Evolutionary conservation across 2,888 invertebrate species (phyloP), one percentile per base, ranked within the genome.

Genomic region (Bugulina stolonifera): DNA sequence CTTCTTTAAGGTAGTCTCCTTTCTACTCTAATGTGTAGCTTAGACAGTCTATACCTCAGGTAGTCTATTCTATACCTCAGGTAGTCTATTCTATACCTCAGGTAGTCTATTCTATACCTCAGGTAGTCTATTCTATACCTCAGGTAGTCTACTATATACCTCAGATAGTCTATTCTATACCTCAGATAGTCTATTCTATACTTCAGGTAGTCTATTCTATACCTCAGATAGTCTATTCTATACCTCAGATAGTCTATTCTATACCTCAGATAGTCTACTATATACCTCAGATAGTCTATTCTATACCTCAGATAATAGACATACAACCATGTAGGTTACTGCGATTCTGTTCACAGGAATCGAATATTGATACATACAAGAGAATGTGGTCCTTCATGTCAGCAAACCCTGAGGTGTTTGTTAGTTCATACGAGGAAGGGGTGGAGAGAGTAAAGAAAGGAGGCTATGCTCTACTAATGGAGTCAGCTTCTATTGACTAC

Each of bases 391-490:
- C 89, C 27, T 91, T 89, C 79, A 93, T 94, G 93, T 74, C 10
- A 87, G 91, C 84, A 10, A 90, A 90, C 35, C 91, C 93, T 0
- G 89, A 91, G 0, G 93, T 93, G 0, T 92, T 97, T 79, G 94
- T 95, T 0, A 88, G 90, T 71, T 91, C 91, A 0, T 96, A 94
- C 82, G 93, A 94, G 77, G 94, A 95, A 78, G 98, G 97, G 0
- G 92, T 96, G 34, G 88, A 90, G 77, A 87, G 91, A 69, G 97
- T 96, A 0, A 86, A 76, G 72, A 89, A 89, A 71, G 94, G 92
- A 0, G 92, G 96, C 85, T 99, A 97, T 84, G 98, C 98, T 0
- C 99, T 95, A 82, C 88, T 99, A 25, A 96, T 98, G 93, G 98
- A 99, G 86, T 96, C 95, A 0, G 94, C 97, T 0, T 95, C 95